Evolutionary conservation across 2,797 vertebrate species (phyloP), one percentile per base, ranked within the genome.

Genomic region (Pteropus rufus): DNA sequence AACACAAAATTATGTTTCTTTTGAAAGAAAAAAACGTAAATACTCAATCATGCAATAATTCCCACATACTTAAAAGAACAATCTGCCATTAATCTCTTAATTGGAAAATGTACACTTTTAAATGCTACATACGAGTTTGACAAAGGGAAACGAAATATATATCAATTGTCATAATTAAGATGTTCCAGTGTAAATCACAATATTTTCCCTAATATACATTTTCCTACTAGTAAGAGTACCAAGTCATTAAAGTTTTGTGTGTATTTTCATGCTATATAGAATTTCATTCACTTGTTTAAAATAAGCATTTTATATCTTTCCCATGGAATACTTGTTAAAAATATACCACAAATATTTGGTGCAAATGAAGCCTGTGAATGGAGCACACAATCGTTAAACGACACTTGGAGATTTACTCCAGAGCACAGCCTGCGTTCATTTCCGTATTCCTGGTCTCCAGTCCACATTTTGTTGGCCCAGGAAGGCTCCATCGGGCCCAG

Each of bases 401-500:
- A 97, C 97, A 97, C 95, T 95, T 83, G 52, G 79, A 97, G 97
- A 97, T 96, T 96, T 96, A 98, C 98, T 96, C 95, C 89, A 97
- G 96, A 97, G 97, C 97, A 97, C 96, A 97, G 98, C 54, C 97
- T 96, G 97, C 92, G 97, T 98, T 98, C 97, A 97, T 98, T 98
- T 98, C 98, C 97, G 97, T 98, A 97, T 97, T 98, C 98, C 97
- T 98, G 92, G 97, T 97, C 98, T 98, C 97, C 97, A 97, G 98
- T 97, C 98, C 97, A 97, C 98, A 98, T 98, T 98, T 98, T 97
- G 97, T 97, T 97, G 98, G 98, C 98, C 94, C 98, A 97, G 98
- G 97, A 98, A 98, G 98, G 97, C 98, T 98, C 97, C 98, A 96
- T 97, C 96, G 96, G 98, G 97, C 98, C 98, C 97, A 90, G 97